Conservation (phyloP, 2,888 invertebrate genomes). For the Darwinula stevensoni region DNA sequence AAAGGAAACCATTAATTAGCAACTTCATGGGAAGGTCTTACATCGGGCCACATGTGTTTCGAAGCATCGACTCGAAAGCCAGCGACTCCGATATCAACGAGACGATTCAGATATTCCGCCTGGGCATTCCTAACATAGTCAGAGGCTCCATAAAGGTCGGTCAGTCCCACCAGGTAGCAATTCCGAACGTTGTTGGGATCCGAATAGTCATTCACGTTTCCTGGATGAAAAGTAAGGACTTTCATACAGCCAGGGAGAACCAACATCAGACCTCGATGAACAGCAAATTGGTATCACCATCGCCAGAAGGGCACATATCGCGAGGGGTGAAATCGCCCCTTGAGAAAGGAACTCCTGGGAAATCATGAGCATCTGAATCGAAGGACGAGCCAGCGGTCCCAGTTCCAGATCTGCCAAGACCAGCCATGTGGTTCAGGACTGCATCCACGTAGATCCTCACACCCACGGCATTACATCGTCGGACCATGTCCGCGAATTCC, state of each 20-base stretch:
- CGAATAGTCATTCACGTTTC: constrained; percentile 7
- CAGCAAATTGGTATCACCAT: too few relatives aligned
- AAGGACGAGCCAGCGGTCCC: constrained; percentile 9
- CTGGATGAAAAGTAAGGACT: constrained; percentile 6
- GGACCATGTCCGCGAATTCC: constrained; percentile 17
- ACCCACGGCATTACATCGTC: constrained; percentile 17
- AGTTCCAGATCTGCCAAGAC: constrained; percentile 6
- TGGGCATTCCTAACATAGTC: constrained; percentile 14
- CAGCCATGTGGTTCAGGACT: constrained; percentile 9
- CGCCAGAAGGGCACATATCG: constrained; percentile 8
- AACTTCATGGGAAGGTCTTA: too few relatives aligned
- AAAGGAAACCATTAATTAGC: too few relatives aligned
- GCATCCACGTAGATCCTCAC: constrained; percentile 11
- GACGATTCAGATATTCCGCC: constrained; percentile 14
- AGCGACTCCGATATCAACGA: constrained; percentile 16
- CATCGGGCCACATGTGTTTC: too few relatives aligned
- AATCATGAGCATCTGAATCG: constrained; percentile 8
- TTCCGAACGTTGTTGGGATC: constrained; percentile 13
- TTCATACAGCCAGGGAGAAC: too few relatives aligned
- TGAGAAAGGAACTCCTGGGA: constrained; percentile 9
- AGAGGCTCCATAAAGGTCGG: constrained; percentile 16
- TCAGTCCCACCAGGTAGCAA: constrained; percentile 17
- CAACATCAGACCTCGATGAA: too few relatives aligned
- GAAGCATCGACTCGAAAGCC: too few relatives aligned
- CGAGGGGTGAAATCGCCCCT: constrained; percentile 8